These are phyloP conservation scores for Plusia festucae DNA, from an alignment of 2,888 invertebrate genomes.

Conservation along the genomic window DNA sequence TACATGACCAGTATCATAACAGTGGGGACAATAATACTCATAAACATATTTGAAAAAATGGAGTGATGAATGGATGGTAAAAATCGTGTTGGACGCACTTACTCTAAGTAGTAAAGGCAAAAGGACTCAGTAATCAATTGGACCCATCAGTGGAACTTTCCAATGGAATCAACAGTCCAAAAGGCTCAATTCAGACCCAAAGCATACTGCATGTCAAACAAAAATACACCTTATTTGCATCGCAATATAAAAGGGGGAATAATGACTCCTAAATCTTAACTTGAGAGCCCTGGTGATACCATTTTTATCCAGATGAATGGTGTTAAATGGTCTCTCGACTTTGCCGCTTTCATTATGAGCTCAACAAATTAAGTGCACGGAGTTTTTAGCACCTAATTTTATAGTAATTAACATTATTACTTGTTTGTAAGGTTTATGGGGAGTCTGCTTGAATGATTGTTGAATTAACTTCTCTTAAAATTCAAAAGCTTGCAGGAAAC, in stretches of 20 bases:
- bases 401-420: conserved; percentile 9
- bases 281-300: conserved; percentile 10
- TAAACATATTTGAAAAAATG: too few relatives aligned
- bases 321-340: conserved; percentile 57
- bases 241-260: background rate
- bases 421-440: conserved; percentile 20
- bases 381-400: conserved; percentile 28
- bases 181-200: too few relatives aligned
- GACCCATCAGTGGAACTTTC: too few relatives aligned
- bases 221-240: background rate
- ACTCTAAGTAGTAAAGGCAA: too few relatives aligned
- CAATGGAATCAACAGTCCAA: too few relatives aligned
- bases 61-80: too few relatives aligned
- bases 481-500: too few relatives aligned
- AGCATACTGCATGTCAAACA: background rate
- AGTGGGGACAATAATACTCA: too few relatives aligned
- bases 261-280: conserved; percentile 29
- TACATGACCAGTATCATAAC: too few relatives aligned
- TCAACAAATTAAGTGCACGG: conserved; percentile 37
- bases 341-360: conserved; percentile 52
- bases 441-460: conserved; percentile 6
- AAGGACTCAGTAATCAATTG: too few relatives aligned
- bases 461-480: background rate
- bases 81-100: too few relatives aligned
- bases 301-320: conserved; percentile 45